Conservation (phyloP, 2,888 invertebrate genomes). For the Quadroppia sp. region DNA sequence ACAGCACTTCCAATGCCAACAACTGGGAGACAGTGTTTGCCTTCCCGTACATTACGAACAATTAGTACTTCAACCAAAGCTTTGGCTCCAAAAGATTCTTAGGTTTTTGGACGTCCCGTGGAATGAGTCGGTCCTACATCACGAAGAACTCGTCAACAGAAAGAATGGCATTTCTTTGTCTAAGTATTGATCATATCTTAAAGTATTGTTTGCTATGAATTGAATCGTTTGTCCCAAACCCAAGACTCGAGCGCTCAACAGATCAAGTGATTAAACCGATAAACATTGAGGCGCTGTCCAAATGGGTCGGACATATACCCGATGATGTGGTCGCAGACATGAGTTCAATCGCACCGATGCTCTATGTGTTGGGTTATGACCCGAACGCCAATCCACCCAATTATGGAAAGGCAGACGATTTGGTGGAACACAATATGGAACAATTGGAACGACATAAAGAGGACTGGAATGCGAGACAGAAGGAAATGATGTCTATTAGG, state of each 20-base stretch:
- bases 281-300: constrained; percentile 81
- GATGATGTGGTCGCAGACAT: constrained; percentile 86
- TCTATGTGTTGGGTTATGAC: constrained; percentile 83
- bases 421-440: constrained; percentile 60
- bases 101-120: constrained; percentile 86
- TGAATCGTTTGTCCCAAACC: too few species aligned
- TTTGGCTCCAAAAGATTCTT: constrained; percentile 81
- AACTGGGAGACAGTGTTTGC: constrained; percentile 62
- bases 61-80: constrained; percentile 85
- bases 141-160: constrained; percentile 94
- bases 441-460: constrained; percentile 53
- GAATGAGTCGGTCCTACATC: constrained; percentile 93
- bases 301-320: constrained; percentile 57
- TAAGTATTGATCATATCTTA: constrained; percentile 69
- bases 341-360: constrained; percentile 91
- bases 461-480: constrained; percentile 51
- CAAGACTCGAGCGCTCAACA: constrained; percentile 89
- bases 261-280: constrained; percentile 99
- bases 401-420: constrained; percentile 78
- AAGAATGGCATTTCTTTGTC: constrained; percentile 89
- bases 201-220: too few species aligned
- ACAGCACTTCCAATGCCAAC: constrained; percentile 74
- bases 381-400: constrained; percentile 92
- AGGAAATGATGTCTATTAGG: constrained; percentile 47
- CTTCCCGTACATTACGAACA: constrained; percentile 93